Evolutionary conservation across 2,797 vertebrate genomes (phyloP).

Genomic region (Brachyrhaphis roseni): DNA sequence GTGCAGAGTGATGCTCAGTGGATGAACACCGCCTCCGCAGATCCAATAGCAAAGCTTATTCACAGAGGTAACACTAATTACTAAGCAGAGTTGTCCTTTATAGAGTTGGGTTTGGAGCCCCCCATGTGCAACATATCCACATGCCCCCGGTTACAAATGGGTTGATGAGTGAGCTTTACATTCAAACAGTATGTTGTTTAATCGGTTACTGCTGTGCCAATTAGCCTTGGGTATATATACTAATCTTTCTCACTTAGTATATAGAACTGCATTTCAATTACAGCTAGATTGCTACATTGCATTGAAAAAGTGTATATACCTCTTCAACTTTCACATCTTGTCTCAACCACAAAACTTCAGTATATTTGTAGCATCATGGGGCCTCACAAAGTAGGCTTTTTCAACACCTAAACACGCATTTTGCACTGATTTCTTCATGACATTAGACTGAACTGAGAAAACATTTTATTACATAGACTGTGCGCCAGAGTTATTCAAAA

Average conservation of each 20-base stretch:
- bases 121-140: slow-evolving; percentile 38
- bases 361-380: neutral
- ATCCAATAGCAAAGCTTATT: slow-evolving; percentile 52
- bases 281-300: neutral
- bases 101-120: slow-evolving; percentile 60
- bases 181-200: slow-evolving; percentile 35
- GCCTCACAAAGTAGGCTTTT: neutral
- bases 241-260: neutral
- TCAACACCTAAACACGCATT: neutral
- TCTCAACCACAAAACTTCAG: neutral
- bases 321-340: neutral
- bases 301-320: neutral
- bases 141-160: slow-evolving; percentile 42
- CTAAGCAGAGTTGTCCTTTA: slow-evolving; percentile 59
- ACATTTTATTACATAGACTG: neutral
- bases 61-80: slow-evolving; percentile 53
- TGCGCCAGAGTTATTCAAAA: neutral
- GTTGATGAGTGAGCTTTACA: slow-evolving; percentile 34
- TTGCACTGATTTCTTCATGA: neutral
- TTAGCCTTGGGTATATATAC: slow-evolving; percentile 6
- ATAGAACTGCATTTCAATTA: neutral
- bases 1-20: slow-evolving; percentile 42
- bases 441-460: neutral
- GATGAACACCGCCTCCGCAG: slow-evolving; percentile 9
- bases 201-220: slow-evolving; percentile 11